Base-by-base conservation (phyloP, 2,797 vertebrate genomes). In the Spea hammondii region DNA sequence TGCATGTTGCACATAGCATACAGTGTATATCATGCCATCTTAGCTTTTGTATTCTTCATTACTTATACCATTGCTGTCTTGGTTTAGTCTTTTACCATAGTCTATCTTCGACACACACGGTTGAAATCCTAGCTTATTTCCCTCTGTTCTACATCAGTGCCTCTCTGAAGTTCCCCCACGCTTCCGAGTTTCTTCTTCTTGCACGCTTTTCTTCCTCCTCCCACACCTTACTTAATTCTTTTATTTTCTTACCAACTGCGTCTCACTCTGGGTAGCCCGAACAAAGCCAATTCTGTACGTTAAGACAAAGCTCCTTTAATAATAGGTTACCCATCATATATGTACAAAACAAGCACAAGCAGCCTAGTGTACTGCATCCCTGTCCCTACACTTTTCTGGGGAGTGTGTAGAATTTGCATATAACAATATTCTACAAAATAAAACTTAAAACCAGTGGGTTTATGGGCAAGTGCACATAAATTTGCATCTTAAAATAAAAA, bases 151-250 rank as follows among this genome's bases (percentile, higher is more conserved):
- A 54, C 48, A 45, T 48, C n/a, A 32, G 49, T 65, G 48, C 49
- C 49, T 72, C 50, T 59, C 55, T 14, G 32, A 62, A 32, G 62
- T 66, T 65, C 70, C 59, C 14, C 77, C 62, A 57, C 17, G 9
- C 48, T 65, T 49, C 65, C 1, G 14, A 57, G 64, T 44, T 49
- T 67, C 48, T 69, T 72, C 44, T 79, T 72, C 59, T 73, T 60
- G 65, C 51, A 53, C 51, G 10, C 59, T 65, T 32, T 65, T 71
- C 68, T 57, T 65, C 46, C 69, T 78, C 69, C 76, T 72, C 70
- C 60, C 46, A 66, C 69, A 13, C 48, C 45, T 77, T 60, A 48
- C 14, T 57, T 51, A 57, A 47, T 72, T 69, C 75, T 65, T 72
- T 70, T 76, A 57, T 67, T 68, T 44, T 76, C 46, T 44, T 54